Evolutionary conservation across 2,113 vertebrate species (phyloP), one percentile per base, ranked within the genome.

Genomic region (Hemiscyllium ocellatum): DNA sequence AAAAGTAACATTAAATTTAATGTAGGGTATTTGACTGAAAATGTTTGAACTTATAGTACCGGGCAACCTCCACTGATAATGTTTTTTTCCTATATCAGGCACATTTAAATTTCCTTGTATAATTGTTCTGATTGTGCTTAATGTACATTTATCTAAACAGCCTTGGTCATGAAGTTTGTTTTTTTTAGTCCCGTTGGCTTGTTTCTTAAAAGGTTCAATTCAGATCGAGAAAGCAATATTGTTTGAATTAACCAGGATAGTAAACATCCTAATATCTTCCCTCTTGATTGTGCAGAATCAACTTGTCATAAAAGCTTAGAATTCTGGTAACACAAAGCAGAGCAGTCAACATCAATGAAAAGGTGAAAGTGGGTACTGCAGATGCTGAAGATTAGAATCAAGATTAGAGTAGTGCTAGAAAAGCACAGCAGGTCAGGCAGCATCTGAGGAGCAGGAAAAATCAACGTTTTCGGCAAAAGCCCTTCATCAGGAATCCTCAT

Each of bases 111-210:
- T 93, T 93, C n/a, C 89, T 93, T n/a, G 17, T 19, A 93, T 33
- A 93, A 93, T 93, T 93, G 65, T 93, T 93, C 20, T 37, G 29
- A n/a, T 93, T 66, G 33, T 93, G 5, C 61, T 91, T 91, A n/a
- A 19, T 22, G n/a, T 37, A n/a, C 61, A 93, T 66, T 66, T n/a
- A 68, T 66, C 89, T 37, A 66, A 93, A n/a, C n/a, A 91, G 15
- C 56, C 65, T 66, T 93, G 61, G 89, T 37, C 89, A 22, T 66
- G 20, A 19, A 93, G 61, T 66, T n/a, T n/a, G n/a, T 93, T 93
- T 65, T 91, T 56, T 66, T 33, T 22, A 19, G 89, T 93, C 61
- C n/a, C 68, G 33, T 66, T 66, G 56, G 17, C 61, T 66, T 22
- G 17, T 47, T 20, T 83, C 37, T 83, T 17, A 24, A 93, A 37